Evolutionary conservation across 2,888 invertebrate genomes (phyloP).

Genomic region (Athrips mouffetella): DNA sequence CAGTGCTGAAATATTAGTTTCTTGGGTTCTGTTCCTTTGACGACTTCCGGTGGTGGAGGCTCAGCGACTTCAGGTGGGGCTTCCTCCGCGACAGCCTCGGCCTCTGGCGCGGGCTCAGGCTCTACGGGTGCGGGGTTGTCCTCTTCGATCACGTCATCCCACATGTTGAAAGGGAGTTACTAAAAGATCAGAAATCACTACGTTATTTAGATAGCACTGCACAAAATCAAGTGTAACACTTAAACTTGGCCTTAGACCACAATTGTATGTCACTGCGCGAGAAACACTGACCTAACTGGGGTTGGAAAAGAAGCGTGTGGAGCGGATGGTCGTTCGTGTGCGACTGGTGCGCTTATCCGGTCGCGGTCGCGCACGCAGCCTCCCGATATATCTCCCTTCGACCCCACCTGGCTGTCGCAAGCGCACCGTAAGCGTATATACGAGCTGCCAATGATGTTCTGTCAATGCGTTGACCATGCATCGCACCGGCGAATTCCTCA

Average conservation of each 20-base stretch:
- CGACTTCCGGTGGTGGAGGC: constrained; percentile 60
- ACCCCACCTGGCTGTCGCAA: constrained; percentile 71
- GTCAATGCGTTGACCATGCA: constrained; percentile 71
- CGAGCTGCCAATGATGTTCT: constrained; percentile 71
- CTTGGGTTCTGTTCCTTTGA: constrained; percentile 77
- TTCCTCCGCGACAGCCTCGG: constrained; percentile 37
- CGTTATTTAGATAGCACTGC: constrained; percentile 26
- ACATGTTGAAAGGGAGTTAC: constrained; percentile 63
- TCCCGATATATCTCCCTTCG: constrained; percentile 72
- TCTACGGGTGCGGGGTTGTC: constrained; percentile 46
- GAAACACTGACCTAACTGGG: constrained; percentile 60
- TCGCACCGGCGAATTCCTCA: constrained; percentile 58
- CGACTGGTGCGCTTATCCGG: constrained; percentile 58
- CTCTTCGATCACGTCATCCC: constrained; percentile 77
- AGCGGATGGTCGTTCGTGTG: constrained; percentile 66
- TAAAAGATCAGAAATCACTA: constrained; percentile 59
- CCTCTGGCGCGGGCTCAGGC: constrained; percentile 42
- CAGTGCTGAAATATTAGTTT: constrained; percentile 88
- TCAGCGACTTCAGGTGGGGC: constrained; percentile 65
- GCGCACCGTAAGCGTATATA: constrained; percentile 40
- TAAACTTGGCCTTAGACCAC: constrained; percentile 21
- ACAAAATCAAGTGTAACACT: constrained; percentile 13
- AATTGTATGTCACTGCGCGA: constrained; percentile 2
- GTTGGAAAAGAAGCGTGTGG: constrained; percentile 65
- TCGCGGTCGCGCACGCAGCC: constrained; percentile 53